Evolutionary conservation across 2,888 invertebrate species (phyloP).

Genomic region (Rhopalosiphum nymphaeae): DNA sequence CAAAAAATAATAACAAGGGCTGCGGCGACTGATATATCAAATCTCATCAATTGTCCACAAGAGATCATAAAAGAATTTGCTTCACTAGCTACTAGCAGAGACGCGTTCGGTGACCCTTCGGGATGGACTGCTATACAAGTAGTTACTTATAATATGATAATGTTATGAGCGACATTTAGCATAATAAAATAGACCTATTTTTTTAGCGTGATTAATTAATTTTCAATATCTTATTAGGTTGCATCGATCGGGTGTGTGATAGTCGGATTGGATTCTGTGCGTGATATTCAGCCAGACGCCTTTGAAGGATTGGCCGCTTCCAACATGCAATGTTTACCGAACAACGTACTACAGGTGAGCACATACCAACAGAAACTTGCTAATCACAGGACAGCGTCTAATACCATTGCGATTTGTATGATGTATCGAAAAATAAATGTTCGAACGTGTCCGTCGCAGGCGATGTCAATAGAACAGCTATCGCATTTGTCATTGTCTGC

Average conservation of each 20-base stretch:
- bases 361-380: not conserved
- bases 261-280: slow-evolving; percentile 67
- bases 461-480: slow-evolving; percentile 59
- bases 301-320: slow-evolving; percentile 68
- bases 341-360: slow-evolving; percentile 67
- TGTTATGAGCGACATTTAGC: not conserved
- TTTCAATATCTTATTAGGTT: slow-evolving; percentile 65
- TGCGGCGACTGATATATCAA: slow-evolving; percentile 68
- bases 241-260: slow-evolving; percentile 68
- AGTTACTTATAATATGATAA: not conserved
- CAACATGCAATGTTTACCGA: slow-evolving; percentile 67
- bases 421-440: not conserved
- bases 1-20: slow-evolving; percentile 66
- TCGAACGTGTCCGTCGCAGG: slow-evolving; percentile 2
- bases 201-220: not conserved
- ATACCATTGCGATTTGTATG: not conserved
- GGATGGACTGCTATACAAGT: slow-evolving; percentile 68
- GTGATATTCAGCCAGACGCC: slow-evolving; percentile 67
- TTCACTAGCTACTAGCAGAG: slow-evolving; percentile 66
- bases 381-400: not conserved
- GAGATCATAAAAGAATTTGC: slow-evolving; percentile 67
- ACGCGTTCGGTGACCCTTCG: slow-evolving; percentile 68
- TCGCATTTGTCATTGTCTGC: slow-evolving; percentile 59
- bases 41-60: slow-evolving; percentile 67
- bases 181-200: not conserved